These are phyloP conservation scores for Nymphalis c-album DNA, from an alignment of 2,888 invertebrate genomes.

Conservation along the genomic window DNA sequence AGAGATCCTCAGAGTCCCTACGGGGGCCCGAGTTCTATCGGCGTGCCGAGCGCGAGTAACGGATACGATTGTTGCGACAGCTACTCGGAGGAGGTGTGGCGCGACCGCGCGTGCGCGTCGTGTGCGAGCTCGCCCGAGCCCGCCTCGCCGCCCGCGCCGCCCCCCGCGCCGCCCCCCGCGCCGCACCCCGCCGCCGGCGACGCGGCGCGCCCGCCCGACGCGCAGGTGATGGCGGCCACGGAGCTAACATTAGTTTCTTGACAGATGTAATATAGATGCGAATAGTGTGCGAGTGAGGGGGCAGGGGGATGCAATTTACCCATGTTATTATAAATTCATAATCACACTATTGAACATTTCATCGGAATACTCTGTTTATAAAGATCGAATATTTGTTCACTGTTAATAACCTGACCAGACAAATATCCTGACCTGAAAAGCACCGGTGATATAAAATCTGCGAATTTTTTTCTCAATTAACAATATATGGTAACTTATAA, in stretches of 20 bases:
- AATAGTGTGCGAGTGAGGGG: no score
- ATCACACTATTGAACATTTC: background rate
- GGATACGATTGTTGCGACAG: conserved; percentile 42
- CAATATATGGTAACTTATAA: background rate
- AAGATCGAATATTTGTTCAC: no score
- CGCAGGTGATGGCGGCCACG: conserved; percentile 55
- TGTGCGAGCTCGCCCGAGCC: conserved; percentile 54
- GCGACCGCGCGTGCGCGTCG: conserved; percentile 60
- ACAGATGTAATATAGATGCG: background rate
- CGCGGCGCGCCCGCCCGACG: conserved; percentile 62
- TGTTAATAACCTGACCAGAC: no score
- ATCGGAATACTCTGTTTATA: no score
- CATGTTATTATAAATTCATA: background rate
- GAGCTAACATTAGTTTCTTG: conserved; percentile 48
- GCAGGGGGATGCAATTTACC: no score
- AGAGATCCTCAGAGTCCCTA: no score
- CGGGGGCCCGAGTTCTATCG: no score
- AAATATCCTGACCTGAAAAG: no score
- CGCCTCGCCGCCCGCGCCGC: conserved; percentile 50
- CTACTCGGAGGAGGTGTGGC: conserved; percentile 74
- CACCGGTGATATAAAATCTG: no score
- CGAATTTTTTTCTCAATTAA: no score
- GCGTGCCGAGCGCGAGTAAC: no score
- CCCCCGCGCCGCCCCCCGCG: conserved; percentile 54
- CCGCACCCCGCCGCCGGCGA: conserved; percentile 53